phyloP scores from a whole-genome alignment of 2,888 invertebrate genomes.

The Pseudolycoriella hygida region DNA sequence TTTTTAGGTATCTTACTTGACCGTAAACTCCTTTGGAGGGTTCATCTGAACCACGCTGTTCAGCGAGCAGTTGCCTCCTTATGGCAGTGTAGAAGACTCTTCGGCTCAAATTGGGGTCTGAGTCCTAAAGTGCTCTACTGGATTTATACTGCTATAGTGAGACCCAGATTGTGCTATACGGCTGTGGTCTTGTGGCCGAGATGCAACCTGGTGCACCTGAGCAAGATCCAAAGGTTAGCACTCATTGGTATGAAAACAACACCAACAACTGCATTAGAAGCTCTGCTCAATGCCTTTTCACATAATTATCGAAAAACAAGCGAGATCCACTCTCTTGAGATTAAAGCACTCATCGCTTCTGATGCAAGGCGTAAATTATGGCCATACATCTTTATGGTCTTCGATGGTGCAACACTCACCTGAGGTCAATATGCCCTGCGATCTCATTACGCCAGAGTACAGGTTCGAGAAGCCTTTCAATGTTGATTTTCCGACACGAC shows the following conservation, averaged over 20 bases:
- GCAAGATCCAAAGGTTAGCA: not conserved
- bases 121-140: not conserved
- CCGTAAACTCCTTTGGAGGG: not conserved
- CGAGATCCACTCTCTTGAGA: not conserved
- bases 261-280: slow-evolving; percentile 1
- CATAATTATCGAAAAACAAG: not conserved
- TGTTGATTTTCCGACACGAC: too few species aligned
- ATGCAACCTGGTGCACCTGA: not conserved
- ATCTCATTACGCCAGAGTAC: too few species aligned
- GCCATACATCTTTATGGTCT: too few species aligned
- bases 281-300: not conserved
- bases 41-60: not conserved
- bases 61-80: not conserved
- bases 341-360: too few species aligned
- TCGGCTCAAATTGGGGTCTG: not conserved
- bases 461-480: too few species aligned
- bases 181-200: not conserved
- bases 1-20: not conserved
- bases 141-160: not conserved
- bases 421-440: too few species aligned
- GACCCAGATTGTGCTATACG: not conserved
- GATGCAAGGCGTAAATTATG: too few species aligned
- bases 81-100: not conserved
- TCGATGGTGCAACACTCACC: too few species aligned
- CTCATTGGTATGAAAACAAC: not conserved